Evolutionary conservation across 2,113 vertebrate genomes (phyloP).

Genomic region (Stercorarius parasiticus): DNA sequence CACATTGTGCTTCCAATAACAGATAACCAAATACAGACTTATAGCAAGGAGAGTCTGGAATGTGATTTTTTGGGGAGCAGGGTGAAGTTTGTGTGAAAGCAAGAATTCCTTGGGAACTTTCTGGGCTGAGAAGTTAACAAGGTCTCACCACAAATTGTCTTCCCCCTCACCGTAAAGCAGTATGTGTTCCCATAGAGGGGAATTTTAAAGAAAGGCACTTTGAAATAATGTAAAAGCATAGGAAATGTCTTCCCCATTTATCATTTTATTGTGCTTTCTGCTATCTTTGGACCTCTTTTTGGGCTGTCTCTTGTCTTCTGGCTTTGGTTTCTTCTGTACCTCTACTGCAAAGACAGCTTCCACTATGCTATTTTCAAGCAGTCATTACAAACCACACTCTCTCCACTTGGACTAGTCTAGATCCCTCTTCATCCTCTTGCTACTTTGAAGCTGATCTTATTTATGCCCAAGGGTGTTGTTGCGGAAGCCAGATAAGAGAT

Average conservation of each 20-base stretch:
- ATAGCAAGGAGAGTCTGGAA: not conserved
- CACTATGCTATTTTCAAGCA: not conserved
- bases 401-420: not conserved
- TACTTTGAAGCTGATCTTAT: not conserved
- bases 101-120: not conserved
- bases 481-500: not conserved
- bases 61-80: not conserved
- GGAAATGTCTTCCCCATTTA: not conserved
- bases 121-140: not conserved
- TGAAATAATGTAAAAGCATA: not conserved
- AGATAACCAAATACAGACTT: not conserved
- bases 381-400: not conserved
- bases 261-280: not conserved
- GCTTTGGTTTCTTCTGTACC: not conserved
- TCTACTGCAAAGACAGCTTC: not conserved
- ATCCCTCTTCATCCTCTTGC: not conserved
- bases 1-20: not conserved
- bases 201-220: not conserved
- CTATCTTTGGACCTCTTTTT: not conserved
- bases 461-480: not conserved
- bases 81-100: not conserved
- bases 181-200: not conserved
- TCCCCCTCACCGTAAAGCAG: not conserved
- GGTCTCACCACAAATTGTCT: not conserved
- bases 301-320: not conserved